A percentile compares a stretch with the other conserved stretches of the same genome.
Evolutionary conservation across 2,797 vertebrate genomes (phyloP).

Genomic region (Tauraco hartlaubi): DNA sequence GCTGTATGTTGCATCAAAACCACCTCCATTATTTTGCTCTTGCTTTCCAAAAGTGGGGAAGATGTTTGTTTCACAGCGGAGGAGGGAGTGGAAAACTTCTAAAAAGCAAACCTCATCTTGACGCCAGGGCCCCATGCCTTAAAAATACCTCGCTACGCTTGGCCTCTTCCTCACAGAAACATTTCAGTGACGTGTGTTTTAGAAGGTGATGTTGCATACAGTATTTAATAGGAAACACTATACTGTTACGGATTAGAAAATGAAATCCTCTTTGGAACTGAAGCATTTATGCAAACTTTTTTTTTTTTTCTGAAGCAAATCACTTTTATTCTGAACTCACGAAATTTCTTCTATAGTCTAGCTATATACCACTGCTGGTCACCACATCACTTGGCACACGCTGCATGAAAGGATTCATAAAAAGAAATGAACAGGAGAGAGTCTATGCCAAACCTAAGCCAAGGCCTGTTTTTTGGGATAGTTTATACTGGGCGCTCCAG

Average conservation of each 20-base stretch:
- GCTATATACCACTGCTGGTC: not conserved
- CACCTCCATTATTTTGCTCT: conserved; percentile 43
- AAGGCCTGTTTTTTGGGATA: not conserved
- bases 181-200: not conserved
- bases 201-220: not conserved
- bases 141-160: not conserved
- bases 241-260: not conserved
- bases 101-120: not conserved
- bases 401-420: not conserved
- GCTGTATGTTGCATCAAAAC: conserved; percentile 54
- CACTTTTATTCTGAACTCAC: not conserved
- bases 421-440: not conserved
- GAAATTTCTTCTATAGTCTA: not conserved
- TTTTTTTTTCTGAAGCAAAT: not conserved
- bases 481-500: not conserved
- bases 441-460: not conserved
- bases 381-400: not conserved
- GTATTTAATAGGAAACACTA: not conserved
- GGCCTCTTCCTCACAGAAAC: not conserved
- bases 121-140: not conserved
- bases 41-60: conserved; percentile 26
- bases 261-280: not conserved
- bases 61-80: conserved; percentile 13
- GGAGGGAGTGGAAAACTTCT: conserved; percentile 30
- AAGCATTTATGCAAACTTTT: not conserved